Conservation (phyloP, 2,113 vertebrate genomes). For the Corvus moneduloides region DNA sequence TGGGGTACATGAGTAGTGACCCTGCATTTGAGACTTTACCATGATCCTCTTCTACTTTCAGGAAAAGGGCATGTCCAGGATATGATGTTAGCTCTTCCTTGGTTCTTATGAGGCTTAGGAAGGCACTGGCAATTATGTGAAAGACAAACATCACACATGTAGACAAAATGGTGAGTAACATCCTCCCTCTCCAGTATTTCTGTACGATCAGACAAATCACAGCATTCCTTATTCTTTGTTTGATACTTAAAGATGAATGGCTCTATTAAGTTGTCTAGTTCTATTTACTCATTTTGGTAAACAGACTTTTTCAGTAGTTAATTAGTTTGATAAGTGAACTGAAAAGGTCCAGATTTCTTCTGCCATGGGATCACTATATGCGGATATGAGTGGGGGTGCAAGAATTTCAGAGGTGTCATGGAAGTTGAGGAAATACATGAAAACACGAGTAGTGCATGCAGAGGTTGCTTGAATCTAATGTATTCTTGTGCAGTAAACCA, state of each 20-base stretch:
- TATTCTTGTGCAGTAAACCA: background rate
- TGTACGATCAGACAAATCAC: background rate
- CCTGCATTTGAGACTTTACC: background rate
- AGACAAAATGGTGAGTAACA: background rate
- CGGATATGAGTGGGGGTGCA: background rate
- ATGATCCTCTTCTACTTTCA: background rate
- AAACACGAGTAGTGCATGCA: background rate
- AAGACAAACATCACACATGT: background rate
- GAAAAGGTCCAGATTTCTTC: background rate
- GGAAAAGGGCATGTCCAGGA: background rate
- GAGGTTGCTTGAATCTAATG: background rate
- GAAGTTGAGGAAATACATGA: background rate
- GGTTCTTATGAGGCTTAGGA: background rate
- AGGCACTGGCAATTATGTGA: background rate
- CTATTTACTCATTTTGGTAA: background rate
- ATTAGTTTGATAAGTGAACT: background rate
- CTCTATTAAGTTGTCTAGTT: background rate
- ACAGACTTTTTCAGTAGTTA: background rate
- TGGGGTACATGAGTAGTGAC: background rate
- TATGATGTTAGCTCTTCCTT: background rate
- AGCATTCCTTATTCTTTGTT: background rate
- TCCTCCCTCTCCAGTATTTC: background rate
- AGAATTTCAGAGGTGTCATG: background rate
- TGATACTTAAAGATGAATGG: background rate
- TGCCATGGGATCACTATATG: background rate